Evolutionary conservation across 2,797 vertebrate genomes (phyloP), one percentile per base, ranked within the genome.

Genomic region (Pseudomugil gertrudae): DNA sequence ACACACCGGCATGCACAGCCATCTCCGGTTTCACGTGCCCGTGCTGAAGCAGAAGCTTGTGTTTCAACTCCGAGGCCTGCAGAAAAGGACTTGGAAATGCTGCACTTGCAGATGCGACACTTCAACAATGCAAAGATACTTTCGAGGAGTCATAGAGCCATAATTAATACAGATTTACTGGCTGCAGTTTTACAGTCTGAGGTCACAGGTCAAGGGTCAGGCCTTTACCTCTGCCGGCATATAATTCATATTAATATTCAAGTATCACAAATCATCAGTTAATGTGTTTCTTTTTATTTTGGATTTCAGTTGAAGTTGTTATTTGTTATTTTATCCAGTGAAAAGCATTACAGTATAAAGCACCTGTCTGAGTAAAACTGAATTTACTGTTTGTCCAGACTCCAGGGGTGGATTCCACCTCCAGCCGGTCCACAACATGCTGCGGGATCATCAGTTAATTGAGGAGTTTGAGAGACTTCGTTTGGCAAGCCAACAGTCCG

Each of bases 331-430:
- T 43, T 43, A 6, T 43, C 7, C 15, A 43, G 19, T 43, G n/a
- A 45, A 19, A 43, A 43, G 19, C 2, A 14, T 50, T 24, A 6
- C 9, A 2, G 40, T 17, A 40, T n/a, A 45, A n/a, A 45, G 6
- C 23, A 50, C 11, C 47, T 24, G 23, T 50, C 17, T 40, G 21
- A 26, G 23, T 26, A 13, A 23, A 50, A 23, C 21, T 21, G 47
- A 21, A 11, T 40, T 66, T 36, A 73, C 23, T 47, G 11, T 69
- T 56, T 80, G 10, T 87, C 29, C 87, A 99, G 98, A 98, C 78
- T 96, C 93, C 87, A 94, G 94, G 14, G 98, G 98, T 0, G 95
- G 96, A n/a, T 99, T 98, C 88, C 92, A 96, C 58, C 93, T 98
- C 64, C 95, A 96, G 87, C 94, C 95, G 0, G 86, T 86, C 23